phyloP scores from a whole-genome alignment of 2,113 vertebrate species.

The Triplophysa dalaica region DNA sequence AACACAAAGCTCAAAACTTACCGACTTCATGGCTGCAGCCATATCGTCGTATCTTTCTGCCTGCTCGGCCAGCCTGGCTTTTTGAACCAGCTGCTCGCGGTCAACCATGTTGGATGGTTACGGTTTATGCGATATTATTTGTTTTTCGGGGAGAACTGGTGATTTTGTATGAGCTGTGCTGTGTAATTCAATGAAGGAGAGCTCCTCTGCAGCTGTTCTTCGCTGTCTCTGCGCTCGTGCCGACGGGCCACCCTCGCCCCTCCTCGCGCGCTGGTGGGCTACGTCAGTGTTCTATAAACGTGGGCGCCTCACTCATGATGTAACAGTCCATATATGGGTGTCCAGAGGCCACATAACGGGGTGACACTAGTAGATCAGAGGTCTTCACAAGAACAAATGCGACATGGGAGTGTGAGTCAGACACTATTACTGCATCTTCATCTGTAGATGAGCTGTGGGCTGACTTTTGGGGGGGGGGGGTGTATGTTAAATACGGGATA shows the following conservation, averaged over 20 bases:
- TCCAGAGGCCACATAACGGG: constrained; percentile 43
- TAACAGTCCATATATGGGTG: constrained; percentile 70
- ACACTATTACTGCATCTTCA: not conserved
- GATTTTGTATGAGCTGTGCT: constrained; percentile 68
- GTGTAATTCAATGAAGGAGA: constrained; percentile 64
- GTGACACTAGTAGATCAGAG: constrained; percentile 15
- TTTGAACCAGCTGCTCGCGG: constrained; percentile 98
- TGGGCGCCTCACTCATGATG: constrained; percentile 74
- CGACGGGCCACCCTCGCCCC: constrained; percentile 70
- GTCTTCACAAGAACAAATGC: constrained; percentile 32
- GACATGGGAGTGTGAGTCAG: constrained; percentile 62
- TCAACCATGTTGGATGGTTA: constrained; percentile 84
- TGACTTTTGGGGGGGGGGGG: not conserved
- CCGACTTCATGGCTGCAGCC: constrained; percentile 98
- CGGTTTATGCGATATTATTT: constrained; percentile 53
- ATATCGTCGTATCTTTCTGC: constrained; percentile 97
- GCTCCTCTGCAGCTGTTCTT: constrained; percentile 77
- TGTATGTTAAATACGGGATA: not conserved
- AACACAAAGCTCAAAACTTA: constrained; percentile 72
- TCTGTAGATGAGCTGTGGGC: not conserved
- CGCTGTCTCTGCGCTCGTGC: constrained; percentile 75
- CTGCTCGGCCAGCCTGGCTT: constrained; percentile 98
- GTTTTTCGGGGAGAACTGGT: constrained; percentile 53
- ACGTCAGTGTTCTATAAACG: constrained; percentile 75
- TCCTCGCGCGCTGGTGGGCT: constrained; percentile 63